Evolutionary conservation across 2,888 invertebrate genomes (phyloP), one percentile per base, ranked within the genome.

Genomic region (Cerastis leucographa): DNA sequence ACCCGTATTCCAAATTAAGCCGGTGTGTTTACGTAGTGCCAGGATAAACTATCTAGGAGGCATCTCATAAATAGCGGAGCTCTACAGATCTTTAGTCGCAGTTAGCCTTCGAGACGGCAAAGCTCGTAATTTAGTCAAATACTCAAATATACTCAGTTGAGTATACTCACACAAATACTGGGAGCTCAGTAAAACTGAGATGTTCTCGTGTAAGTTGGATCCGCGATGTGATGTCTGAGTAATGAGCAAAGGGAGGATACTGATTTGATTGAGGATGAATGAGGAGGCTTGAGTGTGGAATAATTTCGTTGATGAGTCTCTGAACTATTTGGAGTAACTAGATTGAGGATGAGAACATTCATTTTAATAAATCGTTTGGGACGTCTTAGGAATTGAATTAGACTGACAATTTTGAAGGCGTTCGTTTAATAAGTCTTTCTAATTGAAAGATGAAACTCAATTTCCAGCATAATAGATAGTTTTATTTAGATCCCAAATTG

Each of bases 61-160:
- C 78, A 84, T 82, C 85, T 83, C 80, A 83, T 83, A 87, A 85
- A 86, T 86, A 88, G 84, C 61, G 46, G 29, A 72, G 78, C 77
- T 71, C 69, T 59, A 64, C 76, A 86, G 85, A 87, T 85, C 87
- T 87, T 88, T 76, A 79, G 70, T 77, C 44, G 66, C 74, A 85
- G 87, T 84, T 85, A 87, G 82, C 79, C 72, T 77, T 74, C 62
- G 74, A 82, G 84, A 84, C 70, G 84, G 81, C 70, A 80, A 65
- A 81, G 83, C 85, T 79, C 75, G 88, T 85, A 88, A 89, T 89
- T 89, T 84, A 86, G 83, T 88, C 88, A 89, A 89, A 89, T 88
- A 88, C 81, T 87, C 74, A 80, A 84, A 80, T 81, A 80, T 71
- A 80, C 71, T 80, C 74, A 74, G 74, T 42, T 64, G 64, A 80